These are phyloP conservation scores for Rattus rattus DNA, from an alignment of 2,113 vertebrate genomes.

Conservation along the genomic window DNA sequence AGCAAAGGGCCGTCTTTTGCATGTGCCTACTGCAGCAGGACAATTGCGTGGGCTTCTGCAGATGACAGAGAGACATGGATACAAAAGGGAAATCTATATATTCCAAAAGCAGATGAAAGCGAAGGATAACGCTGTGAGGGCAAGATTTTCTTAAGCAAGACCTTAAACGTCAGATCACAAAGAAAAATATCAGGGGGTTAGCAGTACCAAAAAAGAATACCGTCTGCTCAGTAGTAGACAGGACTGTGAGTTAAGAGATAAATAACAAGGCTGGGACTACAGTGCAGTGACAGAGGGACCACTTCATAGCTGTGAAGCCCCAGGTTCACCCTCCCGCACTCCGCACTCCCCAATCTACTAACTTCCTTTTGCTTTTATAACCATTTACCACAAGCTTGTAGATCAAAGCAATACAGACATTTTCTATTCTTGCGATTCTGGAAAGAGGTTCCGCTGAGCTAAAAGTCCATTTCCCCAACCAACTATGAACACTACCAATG, in stretches of 20 bases:
- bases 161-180: background rate
- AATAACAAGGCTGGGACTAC: background rate
- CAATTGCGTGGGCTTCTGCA: background rate
- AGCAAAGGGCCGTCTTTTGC: background rate
- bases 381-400: background rate
- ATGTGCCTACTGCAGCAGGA: background rate
- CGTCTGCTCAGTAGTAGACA: background rate
- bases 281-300: too few relatives aligned
- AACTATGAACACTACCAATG: background rate
- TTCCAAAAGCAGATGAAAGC: background rate
- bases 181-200: background rate
- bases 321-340: too few relatives aligned
- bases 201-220: background rate
- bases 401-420: background rate
- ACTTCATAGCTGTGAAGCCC: background rate
- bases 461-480: background rate
- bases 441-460: background rate
- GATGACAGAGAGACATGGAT: background rate
- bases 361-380: background rate
- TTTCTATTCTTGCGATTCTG: background rate
- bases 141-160: slow-evolving; percentile 29
- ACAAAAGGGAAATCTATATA: background rate
- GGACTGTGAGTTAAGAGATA: background rate
- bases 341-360: background rate
- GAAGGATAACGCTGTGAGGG: background rate